Evolutionary conservation across 2,113 vertebrate species (phyloP).

Genomic region (Chrysochloris asiatica): DNA sequence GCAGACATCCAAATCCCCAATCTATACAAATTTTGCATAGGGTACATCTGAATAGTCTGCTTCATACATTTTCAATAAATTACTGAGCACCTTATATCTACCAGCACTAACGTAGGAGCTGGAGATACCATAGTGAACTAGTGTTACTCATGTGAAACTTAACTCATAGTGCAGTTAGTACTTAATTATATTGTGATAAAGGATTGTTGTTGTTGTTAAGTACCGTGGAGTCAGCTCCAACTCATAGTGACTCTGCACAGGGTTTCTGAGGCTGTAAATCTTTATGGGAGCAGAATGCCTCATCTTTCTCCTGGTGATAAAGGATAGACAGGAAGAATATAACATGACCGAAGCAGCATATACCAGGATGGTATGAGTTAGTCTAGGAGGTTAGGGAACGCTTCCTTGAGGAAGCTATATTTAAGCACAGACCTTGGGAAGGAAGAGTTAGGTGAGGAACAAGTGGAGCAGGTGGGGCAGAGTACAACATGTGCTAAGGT

Average conservation of each 20-base stretch:
- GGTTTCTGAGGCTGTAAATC: too few relatives aligned
- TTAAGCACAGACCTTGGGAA: neutral
- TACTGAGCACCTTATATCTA: neutral
- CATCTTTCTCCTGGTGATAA: too few relatives aligned
- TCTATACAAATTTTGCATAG: neutral
- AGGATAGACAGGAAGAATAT: neutral
- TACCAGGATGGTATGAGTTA: neutral
- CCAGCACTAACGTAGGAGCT: neutral
- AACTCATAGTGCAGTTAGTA: neutral
- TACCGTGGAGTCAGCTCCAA: too few relatives aligned
- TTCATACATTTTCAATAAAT: neutral
- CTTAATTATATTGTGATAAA: neutral
- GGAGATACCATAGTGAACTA: neutral
- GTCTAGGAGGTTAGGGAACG: neutral
- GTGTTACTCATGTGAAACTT: neutral
- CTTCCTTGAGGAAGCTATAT: neutral
- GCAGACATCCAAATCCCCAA: neutral
- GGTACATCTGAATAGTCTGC: neutral
- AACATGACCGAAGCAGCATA: neutral
- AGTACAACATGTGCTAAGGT: neutral
- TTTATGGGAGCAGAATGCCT: too few relatives aligned
- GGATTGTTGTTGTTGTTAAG: too few relatives aligned
- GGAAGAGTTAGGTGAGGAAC: neutral
- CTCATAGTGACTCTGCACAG: too few relatives aligned
- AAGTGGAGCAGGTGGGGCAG: neutral